Base-by-base conservation (phyloP, 2,888 invertebrate genomes). In the Nomada ferruginata region DNA sequence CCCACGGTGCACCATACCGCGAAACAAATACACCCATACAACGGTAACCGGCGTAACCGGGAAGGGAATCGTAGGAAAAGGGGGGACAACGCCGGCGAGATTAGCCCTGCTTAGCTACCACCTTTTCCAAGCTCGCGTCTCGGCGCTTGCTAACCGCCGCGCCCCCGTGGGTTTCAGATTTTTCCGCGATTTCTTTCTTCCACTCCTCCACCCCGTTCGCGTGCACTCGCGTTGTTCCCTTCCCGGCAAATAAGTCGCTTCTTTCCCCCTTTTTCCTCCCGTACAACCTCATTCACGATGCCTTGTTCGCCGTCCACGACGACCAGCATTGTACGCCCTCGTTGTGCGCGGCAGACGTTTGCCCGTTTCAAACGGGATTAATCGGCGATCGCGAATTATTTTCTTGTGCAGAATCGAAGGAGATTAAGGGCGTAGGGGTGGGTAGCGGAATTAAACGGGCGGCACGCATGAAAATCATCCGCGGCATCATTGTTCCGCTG, bases 381-480 rank as follows among this genome's bases (percentile, higher is more conserved):
- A 78, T 76, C 70, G 63, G 20, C 57, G 63, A 52, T n/a, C n/a
- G n/a, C 29, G 57, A 64, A 52, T 68, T 59, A 64, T 52, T 78
- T 69, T 60, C 59, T 53, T 50, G 29, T 13, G 4, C 36, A 42
- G 61, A 52, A 50, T 66, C 77, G 60, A 7, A 59, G 23, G 10
- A 23, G 57, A 13, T 26, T 26, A 4, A 57, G 64, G 42, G 2
- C 23, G 44, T 5, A 2, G 5, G 26, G 57, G 5, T 7, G 42
- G 68, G 44, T 26, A 3, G 47, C 15, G 60, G 57, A 20, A 44
- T 81, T 83, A 76, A 79, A 44, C 61, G 42, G 61, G 71, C 83
- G 79, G 71, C 85, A 79, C 83, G 87, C 88, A 87, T 90, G 90
- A 89, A 90, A 90, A 90, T 91, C 88, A 89, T 90, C 88, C 87